Evolutionary conservation across 2,113 vertebrate species (phyloP).

Genomic region (Pseudorasbora parva): DNA sequence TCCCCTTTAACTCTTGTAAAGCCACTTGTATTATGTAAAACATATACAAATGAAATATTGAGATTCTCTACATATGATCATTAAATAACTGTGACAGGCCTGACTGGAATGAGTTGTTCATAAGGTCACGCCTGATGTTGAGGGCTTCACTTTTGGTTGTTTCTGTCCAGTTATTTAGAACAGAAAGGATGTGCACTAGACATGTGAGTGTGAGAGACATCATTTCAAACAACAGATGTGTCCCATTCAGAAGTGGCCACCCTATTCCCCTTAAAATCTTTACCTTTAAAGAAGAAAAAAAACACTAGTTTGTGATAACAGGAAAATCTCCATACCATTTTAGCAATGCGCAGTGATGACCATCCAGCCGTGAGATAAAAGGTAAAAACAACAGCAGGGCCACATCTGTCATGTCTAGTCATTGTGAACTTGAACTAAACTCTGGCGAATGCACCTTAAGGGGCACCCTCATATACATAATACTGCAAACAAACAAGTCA

Average conservation of each 20-base stretch:
- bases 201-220: not conserved
- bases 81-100: not conserved
- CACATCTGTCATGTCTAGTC: not conserved
- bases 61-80: not conserved
- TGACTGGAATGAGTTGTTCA: no score
- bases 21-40: not conserved
- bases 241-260: not conserved
- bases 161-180: not conserved
- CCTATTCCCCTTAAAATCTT: not conserved
- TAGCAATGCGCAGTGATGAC: not conserved
- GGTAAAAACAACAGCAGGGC: not conserved
- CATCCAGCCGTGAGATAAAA: not conserved
- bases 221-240: not conserved
- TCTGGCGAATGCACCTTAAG: not conserved
- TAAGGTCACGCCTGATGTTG: no score
- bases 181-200: not conserved
- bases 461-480: not conserved
- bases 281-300: not conserved
- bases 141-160: no score
- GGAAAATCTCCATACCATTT: not conserved
- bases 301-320: not conserved
- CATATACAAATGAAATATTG: not conserved
- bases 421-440: not conserved
- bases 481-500: not conserved
- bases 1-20: no score